phyloP scores from a whole-genome alignment of 2,797 vertebrate genomes.

The Dromococcyx pavoninus region DNA sequence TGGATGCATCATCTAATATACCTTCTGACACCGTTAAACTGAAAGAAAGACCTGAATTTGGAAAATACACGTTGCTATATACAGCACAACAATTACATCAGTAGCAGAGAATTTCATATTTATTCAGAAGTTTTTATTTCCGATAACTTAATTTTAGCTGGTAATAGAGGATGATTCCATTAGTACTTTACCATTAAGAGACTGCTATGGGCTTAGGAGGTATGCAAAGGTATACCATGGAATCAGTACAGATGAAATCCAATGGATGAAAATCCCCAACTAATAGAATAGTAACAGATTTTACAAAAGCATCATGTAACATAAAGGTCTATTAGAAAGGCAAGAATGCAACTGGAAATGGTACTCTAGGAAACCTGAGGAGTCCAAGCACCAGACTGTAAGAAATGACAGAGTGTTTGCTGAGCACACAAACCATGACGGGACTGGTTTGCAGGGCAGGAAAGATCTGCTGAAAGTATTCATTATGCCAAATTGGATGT shows the following conservation, averaged over 20 bases:
- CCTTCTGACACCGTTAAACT: not conserved
- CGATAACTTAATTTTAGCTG: not conserved
- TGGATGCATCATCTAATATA: not conserved
- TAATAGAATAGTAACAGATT: not conserved
- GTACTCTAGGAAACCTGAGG: not conserved
- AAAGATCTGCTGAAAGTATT: not conserved
- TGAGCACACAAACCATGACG: not conserved
- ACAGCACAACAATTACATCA: not conserved
- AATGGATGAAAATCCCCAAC: not conserved
- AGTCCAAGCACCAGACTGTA: not conserved
- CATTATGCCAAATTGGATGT: not conserved
- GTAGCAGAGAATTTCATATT: not conserved
- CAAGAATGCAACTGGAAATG: not conserved
- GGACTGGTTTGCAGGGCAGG: not conserved
- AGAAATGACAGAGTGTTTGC: not conserved
- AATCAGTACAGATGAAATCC: not conserved
- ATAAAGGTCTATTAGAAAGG: not conserved
- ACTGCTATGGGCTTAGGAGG: not conserved
- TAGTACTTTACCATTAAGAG: not conserved
- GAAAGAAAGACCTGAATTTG: not conserved
- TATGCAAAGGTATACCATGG: not conserved
- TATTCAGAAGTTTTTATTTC: not conserved
- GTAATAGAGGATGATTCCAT: not conserved
- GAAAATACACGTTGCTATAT: not conserved
- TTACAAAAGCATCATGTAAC: not conserved